Conservation (phyloP, 1,140 invertebrate genomes). For the Epicauta chinensis region DNA sequence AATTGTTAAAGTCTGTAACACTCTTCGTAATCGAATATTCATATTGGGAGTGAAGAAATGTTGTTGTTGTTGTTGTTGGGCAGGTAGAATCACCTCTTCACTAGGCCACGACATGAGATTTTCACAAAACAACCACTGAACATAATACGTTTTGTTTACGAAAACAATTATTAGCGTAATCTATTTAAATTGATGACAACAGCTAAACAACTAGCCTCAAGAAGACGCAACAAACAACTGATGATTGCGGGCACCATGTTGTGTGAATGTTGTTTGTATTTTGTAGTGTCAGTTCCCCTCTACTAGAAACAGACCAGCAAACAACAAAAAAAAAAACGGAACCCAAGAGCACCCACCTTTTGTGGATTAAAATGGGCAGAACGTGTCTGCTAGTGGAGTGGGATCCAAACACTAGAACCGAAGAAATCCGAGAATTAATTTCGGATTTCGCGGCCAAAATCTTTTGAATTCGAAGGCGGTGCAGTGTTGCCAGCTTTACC, state of each 20-base stretch:
- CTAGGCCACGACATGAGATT: constrained; percentile 16
- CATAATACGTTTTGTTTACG: constrained; percentile 8
- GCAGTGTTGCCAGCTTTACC: no score
- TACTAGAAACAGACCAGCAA: no score
- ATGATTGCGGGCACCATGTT: constrained; percentile 11
- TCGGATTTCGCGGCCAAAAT: no score
- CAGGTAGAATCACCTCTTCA: constrained; percentile 23
- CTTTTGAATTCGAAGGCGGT: no score
- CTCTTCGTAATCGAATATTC: constrained; percentile 31
- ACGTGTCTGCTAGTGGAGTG: no score
- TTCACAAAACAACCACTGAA: constrained; percentile 1
- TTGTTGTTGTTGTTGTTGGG: constrained; percentile 1
- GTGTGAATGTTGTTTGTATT: constrained; percentile 13
- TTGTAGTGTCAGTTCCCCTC: constrained; percentile 2
- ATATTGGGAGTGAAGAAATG: constrained; percentile 22
- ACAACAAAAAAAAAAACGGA: no score
- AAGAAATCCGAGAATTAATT: no score
- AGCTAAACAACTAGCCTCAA: not conserved
- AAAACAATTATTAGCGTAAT: constrained; percentile 25
- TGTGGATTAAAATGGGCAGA: no score
- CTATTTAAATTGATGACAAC: not conserved
- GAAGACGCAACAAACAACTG: constrained; percentile 1
- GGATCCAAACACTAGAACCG: no score
- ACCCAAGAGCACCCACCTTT: no score
- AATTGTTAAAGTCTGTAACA: constrained; percentile 34